Evolutionary conservation across 2,797 vertebrate species (phyloP).

Genomic region (Enteromius paludinosus): DNA sequence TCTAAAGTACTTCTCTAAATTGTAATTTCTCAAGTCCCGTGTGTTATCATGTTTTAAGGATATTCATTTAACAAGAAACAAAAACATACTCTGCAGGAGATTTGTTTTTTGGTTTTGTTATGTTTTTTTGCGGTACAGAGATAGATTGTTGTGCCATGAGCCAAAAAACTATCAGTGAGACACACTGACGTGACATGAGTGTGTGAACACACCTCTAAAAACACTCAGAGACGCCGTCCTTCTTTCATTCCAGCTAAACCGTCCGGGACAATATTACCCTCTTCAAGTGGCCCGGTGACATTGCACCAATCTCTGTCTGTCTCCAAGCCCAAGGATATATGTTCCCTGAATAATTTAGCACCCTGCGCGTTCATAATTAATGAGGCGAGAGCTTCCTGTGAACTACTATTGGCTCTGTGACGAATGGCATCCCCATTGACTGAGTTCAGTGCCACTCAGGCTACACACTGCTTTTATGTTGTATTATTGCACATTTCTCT

Average conservation of each 20-base stretch:
- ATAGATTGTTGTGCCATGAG: background rate
- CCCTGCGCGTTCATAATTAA: slow-evolving; percentile 81
- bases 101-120: background rate
- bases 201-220: slow-evolving; percentile 3
- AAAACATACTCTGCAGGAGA: background rate
- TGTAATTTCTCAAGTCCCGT: background rate
- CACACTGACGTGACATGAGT: background rate
- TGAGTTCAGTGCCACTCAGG: slow-evolving; percentile 39
- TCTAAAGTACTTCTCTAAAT: background rate
- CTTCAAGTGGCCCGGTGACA: slow-evolving; percentile 42
- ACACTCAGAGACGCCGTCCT: background rate
- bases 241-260: slow-evolving; percentile 8
- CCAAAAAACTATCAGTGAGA: background rate
- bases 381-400: slow-evolving; percentile 74
- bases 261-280: slow-evolving; percentile 8
- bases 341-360: slow-evolving; percentile 81
- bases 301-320: slow-evolving; percentile 68
- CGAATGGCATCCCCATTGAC: slow-evolving; percentile 45
- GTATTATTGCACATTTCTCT: slow-evolving; percentile 13
- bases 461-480: slow-evolving; percentile 18
- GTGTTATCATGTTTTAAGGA: background rate
- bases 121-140: background rate
- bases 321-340: slow-evolving; percentile 73
- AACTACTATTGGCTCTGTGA: slow-evolving; percentile 72
- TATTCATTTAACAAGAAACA: background rate